Evolutionary conservation across 2,888 invertebrate genomes (phyloP).

Genomic region (Luffia ferchaultella): DNA sequence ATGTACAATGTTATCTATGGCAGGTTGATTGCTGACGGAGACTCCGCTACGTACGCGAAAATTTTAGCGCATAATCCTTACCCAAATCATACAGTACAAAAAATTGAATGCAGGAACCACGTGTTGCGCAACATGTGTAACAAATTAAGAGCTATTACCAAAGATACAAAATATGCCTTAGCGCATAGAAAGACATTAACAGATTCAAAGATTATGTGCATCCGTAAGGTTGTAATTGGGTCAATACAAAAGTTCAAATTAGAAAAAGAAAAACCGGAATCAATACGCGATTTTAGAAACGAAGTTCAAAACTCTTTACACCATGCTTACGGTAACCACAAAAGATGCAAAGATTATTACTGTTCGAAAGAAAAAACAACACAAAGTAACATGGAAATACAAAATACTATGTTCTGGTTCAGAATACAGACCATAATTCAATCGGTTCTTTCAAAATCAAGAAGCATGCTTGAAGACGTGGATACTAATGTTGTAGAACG

Average conservation of each 20-base stretch:
- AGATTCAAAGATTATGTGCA: constrained; percentile 2
- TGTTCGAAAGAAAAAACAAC: too few species aligned
- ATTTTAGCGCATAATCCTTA: constrained; percentile 13
- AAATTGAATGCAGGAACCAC: constrained; percentile 19
- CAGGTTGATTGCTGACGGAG: constrained; percentile 16
- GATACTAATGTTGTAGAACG: constrained; percentile 12
- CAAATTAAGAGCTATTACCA: too few species aligned
- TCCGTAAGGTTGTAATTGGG: constrained; percentile 3
- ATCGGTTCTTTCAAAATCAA: constrained; percentile 1
- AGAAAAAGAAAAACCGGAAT: constrained; percentile 3
- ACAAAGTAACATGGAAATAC: too few species aligned
- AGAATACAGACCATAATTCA: too few species aligned
- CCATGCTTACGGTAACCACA: too few species aligned
- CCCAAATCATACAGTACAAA: constrained; percentile 14
- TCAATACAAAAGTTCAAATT: constrained; percentile 4
- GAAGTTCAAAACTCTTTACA: too few species aligned
- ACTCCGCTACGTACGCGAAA: constrained; percentile 15
- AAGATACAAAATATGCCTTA: constrained; percentile 4
- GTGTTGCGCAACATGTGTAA: too few species aligned
- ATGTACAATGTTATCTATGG: constrained; percentile 16
- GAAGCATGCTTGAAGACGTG: constrained; percentile 13
- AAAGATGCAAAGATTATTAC: too few species aligned
- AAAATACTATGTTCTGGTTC: too few species aligned
- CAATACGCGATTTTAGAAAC: constrained; percentile 1
- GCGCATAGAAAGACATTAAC: constrained; percentile 5